These are phyloP conservation scores for Drosophila melanica DNA, from an alignment of 1,140 invertebrate species.

Conservation along the genomic window DNA sequence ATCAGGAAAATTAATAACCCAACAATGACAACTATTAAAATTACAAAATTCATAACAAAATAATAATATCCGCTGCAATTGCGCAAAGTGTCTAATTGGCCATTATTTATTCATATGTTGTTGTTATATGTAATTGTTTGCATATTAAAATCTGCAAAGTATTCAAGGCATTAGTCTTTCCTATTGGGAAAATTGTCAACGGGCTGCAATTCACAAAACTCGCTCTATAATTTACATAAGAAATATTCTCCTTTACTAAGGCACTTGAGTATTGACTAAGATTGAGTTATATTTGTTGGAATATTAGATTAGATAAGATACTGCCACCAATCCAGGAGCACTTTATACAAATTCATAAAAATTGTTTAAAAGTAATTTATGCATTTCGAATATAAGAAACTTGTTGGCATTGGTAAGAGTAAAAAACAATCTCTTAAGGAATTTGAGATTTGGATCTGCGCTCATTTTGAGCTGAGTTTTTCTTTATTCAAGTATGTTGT, in stretches of 20 bases:
- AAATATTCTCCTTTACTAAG: neutral
- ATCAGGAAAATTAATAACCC: too few species aligned
- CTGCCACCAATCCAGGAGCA: too few species aligned
- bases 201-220: constrained; percentile 1
- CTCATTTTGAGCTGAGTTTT: neutral
- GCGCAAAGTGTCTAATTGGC: neutral
- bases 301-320: neutral
- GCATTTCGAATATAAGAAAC: neutral
- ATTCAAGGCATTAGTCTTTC: neutral
- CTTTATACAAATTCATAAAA: too few species aligned
- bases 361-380: neutral
- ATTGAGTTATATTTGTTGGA: too few species aligned
- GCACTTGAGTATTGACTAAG: neutral
- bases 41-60: neutral
- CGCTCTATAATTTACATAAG: neutral
- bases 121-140: constrained; percentile 14
- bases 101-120: constrained; percentile 2
- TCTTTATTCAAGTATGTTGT: neutral
- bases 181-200: constrained; percentile 21
- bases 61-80: neutral
- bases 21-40: too few species aligned
- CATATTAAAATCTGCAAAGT: neutral
- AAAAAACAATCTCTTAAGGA: too few species aligned
- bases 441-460: neutral
- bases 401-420: neutral